Conservation (phyloP, 2,113 vertebrate species). For the Todiramphus chloris region DNA sequence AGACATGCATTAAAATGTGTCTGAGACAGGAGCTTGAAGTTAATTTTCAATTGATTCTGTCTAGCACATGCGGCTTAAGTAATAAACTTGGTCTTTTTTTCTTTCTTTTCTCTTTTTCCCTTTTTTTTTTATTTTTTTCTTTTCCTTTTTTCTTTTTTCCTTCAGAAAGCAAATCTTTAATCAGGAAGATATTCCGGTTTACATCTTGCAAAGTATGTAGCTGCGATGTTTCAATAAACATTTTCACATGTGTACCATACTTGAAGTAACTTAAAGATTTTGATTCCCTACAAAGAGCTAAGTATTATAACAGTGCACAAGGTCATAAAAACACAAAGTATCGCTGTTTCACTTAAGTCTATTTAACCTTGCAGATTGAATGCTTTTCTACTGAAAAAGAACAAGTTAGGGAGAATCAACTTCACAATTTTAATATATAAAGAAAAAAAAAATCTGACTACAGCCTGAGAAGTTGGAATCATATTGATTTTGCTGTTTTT, state of each 20-base stretch:
- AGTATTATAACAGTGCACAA: neutral
- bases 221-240: neutral
- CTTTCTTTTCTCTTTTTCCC: neutral
- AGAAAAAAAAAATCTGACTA: neutral
- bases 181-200: neutral
- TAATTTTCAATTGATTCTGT: slow-evolving; percentile 79
- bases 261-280: neutral
- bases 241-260: neutral
- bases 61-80: slow-evolving; percentile 65
- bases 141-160: neutral
- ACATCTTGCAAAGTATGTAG: neutral
- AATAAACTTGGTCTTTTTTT: neutral
- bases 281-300: neutral
- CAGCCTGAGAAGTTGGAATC: neutral
- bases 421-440: neutral
- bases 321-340: neutral
- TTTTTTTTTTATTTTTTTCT: neutral
- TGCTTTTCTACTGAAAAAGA: neutral
- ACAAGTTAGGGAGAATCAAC: neutral
- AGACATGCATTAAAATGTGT: slow-evolving; percentile 72
- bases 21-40: slow-evolving; percentile 71
- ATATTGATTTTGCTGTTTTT: slow-evolving; percentile 25
- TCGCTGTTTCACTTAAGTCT: neutral
- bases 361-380: slow-evolving; percentile 3
- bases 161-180: neutral